Base-by-base conservation (phyloP, 2,888 invertebrate genomes). In the Lucinisca nassula region DNA sequence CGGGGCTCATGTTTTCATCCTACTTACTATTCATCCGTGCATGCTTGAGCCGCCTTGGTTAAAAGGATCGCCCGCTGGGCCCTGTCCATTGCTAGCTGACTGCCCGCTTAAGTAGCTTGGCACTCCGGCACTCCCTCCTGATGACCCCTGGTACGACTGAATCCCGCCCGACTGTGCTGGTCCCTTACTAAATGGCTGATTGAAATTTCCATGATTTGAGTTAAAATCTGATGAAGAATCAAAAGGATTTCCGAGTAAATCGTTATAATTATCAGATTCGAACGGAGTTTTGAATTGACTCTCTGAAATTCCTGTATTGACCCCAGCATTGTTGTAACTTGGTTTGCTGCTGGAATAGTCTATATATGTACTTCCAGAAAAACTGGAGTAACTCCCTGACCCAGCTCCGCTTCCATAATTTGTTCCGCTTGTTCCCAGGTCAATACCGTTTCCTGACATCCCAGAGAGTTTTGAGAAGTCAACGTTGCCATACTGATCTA, bases 231-330 rank as follows among this genome's bases (percentile, higher is more conserved):
- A 21, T 6, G 74, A 74, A 27, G 81, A 81, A 32, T 79, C 85
- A 35, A 85, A 88, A 21, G 88, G 88, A 30, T 79, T 88, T 21
- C 30, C 82, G 24, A 88, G 67, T 1, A 88, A 77, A 72, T 88
- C 85, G 38, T 88, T 88, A 45, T 88, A 88, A 32, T 88, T 88
- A 27, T 88, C 82, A 17, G 85, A 35, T 51, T 88, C 85, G 49
- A 88, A 88, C 35, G 88, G 85, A 10, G 88, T 88, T 75, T 88
- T 77, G 38, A 67, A 88, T 45, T 84, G 87, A 30, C 80, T 80
- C 14, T 72, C 27, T 0, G 80, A 79, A 12, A 37, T 72, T 30
- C 77, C 55, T 21, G 77, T 73, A 32, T 73, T 67, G 27, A 55
- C 73, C 21, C 70, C 72, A 37, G 55, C 37, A 24, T 49, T 70